phyloP scores from a whole-genome alignment of 2,113 vertebrate species.

The Ciconia stormi region DNA sequence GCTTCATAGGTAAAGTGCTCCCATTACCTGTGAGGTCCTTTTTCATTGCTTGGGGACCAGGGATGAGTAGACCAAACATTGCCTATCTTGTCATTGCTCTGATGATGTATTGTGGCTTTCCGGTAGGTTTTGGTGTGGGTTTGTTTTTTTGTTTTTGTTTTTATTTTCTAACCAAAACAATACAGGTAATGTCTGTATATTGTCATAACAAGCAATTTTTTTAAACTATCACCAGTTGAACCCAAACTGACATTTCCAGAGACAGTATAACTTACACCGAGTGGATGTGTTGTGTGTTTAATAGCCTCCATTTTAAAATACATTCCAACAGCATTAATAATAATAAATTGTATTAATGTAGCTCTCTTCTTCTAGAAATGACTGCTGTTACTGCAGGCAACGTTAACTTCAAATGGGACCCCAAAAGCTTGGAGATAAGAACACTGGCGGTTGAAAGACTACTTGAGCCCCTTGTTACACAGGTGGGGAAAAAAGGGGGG shows the following conservation, averaged over 20 bases:
- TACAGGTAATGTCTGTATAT: not conserved
- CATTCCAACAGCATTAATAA: not conserved
- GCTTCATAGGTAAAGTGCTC: accelerated
- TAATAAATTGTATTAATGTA: not conserved
- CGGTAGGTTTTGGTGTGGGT: not conserved
- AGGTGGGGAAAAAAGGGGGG: conserved; percentile 75
- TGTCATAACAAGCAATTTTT: not conserved
- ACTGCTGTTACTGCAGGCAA: conserved; percentile 89
- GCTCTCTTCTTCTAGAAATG: conserved; percentile 78
- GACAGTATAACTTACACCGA: not conserved
- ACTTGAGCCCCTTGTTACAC: conserved; percentile 94
- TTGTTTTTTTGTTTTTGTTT: not conserved
- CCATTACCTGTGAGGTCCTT: not conserved
- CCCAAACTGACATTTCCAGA: not conserved
- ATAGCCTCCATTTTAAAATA: not conserved
- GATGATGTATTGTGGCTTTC: not conserved
- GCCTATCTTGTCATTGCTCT: not conserved
- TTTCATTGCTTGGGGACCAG: no score
- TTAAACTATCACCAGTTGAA: not conserved
- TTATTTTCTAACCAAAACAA: not conserved
- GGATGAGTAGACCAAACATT: not conserved
- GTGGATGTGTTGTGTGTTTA: not conserved
- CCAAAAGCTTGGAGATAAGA: conserved; percentile 97
- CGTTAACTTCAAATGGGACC: conserved; percentile 99
- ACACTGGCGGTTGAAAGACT: conserved; percentile 95